These are phyloP conservation scores for Coranthus polyacanthus DNA, from an alignment of 2,797 vertebrate species.

Conservation along the genomic window DNA sequence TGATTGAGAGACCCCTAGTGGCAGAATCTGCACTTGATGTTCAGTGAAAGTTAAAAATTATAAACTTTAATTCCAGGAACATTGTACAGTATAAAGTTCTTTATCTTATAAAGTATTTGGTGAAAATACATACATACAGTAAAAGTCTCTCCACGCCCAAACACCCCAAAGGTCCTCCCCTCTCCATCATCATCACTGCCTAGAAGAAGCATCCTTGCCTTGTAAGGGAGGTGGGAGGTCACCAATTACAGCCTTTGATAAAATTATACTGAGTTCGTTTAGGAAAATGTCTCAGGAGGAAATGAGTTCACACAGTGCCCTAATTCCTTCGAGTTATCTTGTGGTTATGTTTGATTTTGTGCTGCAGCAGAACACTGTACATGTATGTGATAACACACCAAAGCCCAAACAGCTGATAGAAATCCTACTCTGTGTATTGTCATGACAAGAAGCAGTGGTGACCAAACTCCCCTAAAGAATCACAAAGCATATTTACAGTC, in stretches of 20 bases:
- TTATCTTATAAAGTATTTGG: no score
- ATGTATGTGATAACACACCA: conserved; percentile 40
- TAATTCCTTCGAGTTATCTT: conserved; percentile 57
- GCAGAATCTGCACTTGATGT: no score
- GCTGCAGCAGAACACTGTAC: conserved; percentile 6
- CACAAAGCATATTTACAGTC: conserved; percentile 4
- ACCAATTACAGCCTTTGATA: conserved; percentile 45
- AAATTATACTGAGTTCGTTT: conserved; percentile 38
- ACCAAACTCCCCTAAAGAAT: conserved; percentile 29
- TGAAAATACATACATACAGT: no score
- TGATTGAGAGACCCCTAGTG: no score
- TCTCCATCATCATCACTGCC: no score
- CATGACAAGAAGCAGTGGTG: conserved; percentile 1
- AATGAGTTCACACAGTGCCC: conserved; percentile 47
- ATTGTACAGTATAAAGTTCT: no score
- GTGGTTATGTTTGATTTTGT: conserved; percentile 60
- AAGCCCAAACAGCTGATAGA: conserved; percentile 42
- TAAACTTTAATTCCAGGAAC: no score
- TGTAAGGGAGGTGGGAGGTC: conserved; percentile 20
- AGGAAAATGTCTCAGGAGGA: conserved; percentile 34
- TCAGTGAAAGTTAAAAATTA: no score
- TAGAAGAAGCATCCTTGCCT: conserved; percentile 37
- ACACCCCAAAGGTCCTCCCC: no score
- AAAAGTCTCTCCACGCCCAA: no score
- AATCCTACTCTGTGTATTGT: conserved; percentile 50